Evolutionary conservation across 2,113 vertebrate species (phyloP).

Genomic region (Nibea coibor): DNA sequence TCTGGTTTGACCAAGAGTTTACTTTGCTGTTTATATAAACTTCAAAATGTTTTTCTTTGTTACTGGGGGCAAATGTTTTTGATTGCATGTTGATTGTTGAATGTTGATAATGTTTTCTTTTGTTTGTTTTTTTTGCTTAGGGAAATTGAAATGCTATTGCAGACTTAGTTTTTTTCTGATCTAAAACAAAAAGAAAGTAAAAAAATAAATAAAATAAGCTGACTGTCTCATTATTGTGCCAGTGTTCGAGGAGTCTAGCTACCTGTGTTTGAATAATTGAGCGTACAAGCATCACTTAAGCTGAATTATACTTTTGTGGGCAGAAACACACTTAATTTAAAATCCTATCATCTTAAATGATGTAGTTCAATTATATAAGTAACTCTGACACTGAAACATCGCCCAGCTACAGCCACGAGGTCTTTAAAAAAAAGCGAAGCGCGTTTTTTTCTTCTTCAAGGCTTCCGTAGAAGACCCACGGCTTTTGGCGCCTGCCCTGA

Average conservation of each 20-base stretch:
- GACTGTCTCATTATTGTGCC: slow-evolving; percentile 3
- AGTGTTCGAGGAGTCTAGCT: neutral
- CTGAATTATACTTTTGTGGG: neutral
- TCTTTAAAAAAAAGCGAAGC: neutral
- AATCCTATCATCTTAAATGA: no score
- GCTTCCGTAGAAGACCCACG: slow-evolving; percentile 50
- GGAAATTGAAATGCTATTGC: slow-evolving; percentile 48
- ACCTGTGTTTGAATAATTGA: neutral
- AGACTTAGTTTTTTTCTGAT: slow-evolving; percentile 53
- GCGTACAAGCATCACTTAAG: neutral
- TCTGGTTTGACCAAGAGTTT: slow-evolving; percentile 58
- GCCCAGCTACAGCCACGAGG: no score
- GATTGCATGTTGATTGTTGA: slow-evolving; percentile 67
- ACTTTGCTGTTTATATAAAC: slow-evolving; percentile 50
- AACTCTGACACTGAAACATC: no score
- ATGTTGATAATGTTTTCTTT: slow-evolving; percentile 47
- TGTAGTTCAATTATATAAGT: neutral
- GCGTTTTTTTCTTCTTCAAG: slow-evolving; percentile 1
- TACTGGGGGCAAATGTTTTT: slow-evolving; percentile 45
- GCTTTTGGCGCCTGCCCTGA: slow-evolving; percentile 63
- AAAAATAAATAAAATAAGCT: slow-evolving; percentile 11
- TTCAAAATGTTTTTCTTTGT: slow-evolving; percentile 41
- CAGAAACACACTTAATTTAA: neutral
- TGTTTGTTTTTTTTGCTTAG: slow-evolving; percentile 19
- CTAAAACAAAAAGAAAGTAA: slow-evolving; percentile 22